Evolutionary conservation across 64 coral and sea anemone species (phyloP).

Genomic region (Stylophora pistillata): DNA sequence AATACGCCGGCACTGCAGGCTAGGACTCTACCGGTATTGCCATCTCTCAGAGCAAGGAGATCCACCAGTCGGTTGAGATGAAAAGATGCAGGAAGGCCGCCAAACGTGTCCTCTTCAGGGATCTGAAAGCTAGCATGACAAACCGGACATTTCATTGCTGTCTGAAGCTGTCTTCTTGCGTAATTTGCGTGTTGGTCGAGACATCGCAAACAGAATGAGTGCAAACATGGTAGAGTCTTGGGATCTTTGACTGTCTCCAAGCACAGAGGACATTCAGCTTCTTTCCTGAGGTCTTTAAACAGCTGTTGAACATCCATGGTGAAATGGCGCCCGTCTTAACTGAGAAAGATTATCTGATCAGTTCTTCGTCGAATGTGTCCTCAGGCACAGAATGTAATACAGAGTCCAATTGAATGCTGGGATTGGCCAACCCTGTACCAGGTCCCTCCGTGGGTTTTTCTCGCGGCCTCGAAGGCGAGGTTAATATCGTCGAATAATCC

Average conservation of each 20-base stretch:
- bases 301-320: constrained; percentile 16
- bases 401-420: no score
- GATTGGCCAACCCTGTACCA: no score
- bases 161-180: constrained; percentile 18
- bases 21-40: no score
- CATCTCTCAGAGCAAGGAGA: neutral
- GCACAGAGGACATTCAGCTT: constrained; percentile 2
- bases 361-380: no score
- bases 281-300: neutral
- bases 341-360: no score
- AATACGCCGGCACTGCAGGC: no score
- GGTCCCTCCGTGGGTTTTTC: no score
- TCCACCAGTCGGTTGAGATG: constrained; percentile 21
- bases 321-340: no score
- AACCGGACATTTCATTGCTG: constrained; percentile 8
- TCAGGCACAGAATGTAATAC: no score
- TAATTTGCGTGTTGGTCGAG: neutral
- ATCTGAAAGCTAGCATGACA: neutral
- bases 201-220: neutral
- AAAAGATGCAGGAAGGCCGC: neutral
- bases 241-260: constrained; percentile 6
- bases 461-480: no score
- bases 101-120: constrained; percentile 1
- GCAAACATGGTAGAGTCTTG: constrained; percentile 1
- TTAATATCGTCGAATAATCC: no score